These are phyloP conservation scores for Callipepla squamata DNA, from an alignment of 2,113 vertebrate species.

Conservation along the genomic window DNA sequence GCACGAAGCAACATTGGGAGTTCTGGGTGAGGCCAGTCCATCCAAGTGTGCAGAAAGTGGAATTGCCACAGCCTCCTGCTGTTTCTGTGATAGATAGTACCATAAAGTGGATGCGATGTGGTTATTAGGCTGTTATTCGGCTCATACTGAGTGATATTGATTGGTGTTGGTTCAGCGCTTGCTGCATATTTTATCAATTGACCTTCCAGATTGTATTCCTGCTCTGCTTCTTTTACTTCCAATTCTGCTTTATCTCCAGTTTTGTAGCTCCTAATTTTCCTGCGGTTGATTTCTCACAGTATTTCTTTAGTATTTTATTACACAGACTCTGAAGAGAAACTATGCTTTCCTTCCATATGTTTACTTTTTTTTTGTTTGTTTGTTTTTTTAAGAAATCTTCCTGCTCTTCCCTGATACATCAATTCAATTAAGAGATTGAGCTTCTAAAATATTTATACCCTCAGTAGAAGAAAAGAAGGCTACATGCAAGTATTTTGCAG, in stretches of 20 bases:
- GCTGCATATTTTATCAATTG: conserved; percentile 73
- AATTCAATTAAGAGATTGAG: conserved; percentile 48
- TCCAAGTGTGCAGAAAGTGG: conserved; percentile 4
- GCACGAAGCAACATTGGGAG: not conserved
- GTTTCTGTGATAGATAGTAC: conserved; percentile 53
- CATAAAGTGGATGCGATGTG: conserved; percentile 66
- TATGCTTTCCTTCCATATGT: conserved; percentile 11
- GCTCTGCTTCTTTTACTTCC: conserved; percentile 58
- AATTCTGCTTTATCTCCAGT: conserved; percentile 68
- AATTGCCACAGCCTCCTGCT: conserved; percentile 47
- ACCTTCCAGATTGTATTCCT: conserved; percentile 69
- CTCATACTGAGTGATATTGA: conserved; percentile 72
- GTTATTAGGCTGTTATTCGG: conserved; percentile 70
- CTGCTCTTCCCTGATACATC: conserved; percentile 30
- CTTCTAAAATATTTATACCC: conserved; percentile 45
- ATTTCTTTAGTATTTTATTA: conserved; percentile 58
- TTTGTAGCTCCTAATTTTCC: conserved; percentile 64
- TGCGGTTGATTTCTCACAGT: conserved; percentile 39
- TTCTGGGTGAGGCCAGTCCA: not conserved
- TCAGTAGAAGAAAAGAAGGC: conserved; percentile 14
- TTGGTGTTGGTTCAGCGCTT: conserved; percentile 65
- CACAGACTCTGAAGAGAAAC: conserved; percentile 40
- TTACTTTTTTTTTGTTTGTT: conserved; percentile 4
- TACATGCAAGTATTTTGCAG: conserved; percentile 48
- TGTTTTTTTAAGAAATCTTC: not conserved